A percentile compares a stretch with the other conserved stretches of the same genome.
Evolutionary conservation across 2,797 vertebrate genomes (phyloP).

Genomic region (Scleropages formosus): DNA sequence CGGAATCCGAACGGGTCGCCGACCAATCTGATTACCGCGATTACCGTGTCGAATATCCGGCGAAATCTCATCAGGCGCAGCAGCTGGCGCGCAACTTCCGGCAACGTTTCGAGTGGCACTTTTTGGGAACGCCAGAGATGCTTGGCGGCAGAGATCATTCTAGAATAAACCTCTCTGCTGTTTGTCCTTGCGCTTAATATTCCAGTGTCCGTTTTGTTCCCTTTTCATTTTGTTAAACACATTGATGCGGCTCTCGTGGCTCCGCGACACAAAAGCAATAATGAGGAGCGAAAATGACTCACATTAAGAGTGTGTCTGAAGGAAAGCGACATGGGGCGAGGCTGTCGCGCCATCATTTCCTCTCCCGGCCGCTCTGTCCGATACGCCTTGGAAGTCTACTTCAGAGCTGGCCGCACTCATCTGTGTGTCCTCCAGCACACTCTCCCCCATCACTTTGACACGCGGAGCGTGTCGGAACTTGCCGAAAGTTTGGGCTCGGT

Average conservation of each 20-base stretch:
- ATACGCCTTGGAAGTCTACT: not conserved
- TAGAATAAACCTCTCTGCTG: conserved; percentile 19
- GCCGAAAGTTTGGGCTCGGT: too few species aligned
- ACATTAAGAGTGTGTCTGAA: conserved; percentile 24
- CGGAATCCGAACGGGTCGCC: too few species aligned
- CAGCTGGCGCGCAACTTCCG: not conserved
- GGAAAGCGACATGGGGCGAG: conserved; percentile 10
- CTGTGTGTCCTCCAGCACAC: not conserved
- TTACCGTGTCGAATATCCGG: not conserved
- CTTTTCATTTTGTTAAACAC: conserved; percentile 5
- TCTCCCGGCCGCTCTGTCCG: not conserved
- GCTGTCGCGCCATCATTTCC: conserved; percentile 19
- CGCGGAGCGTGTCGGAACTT: not conserved
- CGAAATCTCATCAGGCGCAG: not conserved
- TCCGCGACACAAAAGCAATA: not conserved
- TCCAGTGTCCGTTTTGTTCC: conserved; percentile 24
- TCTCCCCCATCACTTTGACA: not conserved
- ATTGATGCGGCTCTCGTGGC: conserved; percentile 6
- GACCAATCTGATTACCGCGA: too few species aligned
- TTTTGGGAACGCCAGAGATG: not conserved
- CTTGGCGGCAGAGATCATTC: not conserved
- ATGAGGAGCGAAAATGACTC: conserved; percentile 19
- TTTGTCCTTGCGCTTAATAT: conserved; percentile 2
- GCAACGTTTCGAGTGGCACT: not conserved
- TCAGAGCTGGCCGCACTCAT: not conserved